Conservation (phyloP, 2,113 vertebrate genomes). For the Tachuris rubrigastra region DNA sequence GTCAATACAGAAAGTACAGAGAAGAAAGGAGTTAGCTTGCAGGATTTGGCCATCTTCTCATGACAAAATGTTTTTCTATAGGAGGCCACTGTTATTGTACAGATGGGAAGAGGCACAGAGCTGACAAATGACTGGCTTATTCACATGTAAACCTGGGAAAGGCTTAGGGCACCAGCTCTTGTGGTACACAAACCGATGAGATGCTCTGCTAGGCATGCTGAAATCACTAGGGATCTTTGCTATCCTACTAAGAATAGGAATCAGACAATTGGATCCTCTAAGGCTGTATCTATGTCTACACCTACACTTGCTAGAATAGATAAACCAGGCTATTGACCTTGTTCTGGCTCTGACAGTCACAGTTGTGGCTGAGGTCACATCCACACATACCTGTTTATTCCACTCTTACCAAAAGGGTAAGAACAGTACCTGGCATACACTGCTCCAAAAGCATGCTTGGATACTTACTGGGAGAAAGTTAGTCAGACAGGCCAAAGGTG, state of each 20-base stretch:
- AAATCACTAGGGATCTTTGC: not conserved
- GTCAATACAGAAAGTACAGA: not conserved
- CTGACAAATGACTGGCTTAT: not conserved
- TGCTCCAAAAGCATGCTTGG: not conserved
- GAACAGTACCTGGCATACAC: not conserved
- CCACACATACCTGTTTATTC: not conserved
- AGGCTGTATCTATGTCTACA: not conserved
- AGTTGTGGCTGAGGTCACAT: not conserved
- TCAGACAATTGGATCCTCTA: not conserved
- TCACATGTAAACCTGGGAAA: accelerated
- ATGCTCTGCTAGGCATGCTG: not conserved
- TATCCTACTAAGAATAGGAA: not conserved
- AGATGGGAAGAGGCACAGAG: not conserved
- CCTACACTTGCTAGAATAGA: not conserved
- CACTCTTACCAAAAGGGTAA: not conserved
- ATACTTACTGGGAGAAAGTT: not conserved
- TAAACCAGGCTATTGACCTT: not conserved
- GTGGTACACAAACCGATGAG: not conserved
- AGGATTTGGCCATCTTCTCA: not conserved
- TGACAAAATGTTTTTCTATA: not conserved
- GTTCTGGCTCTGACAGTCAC: accelerated
- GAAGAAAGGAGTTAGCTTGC: not conserved
- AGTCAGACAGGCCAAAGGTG: not conserved
- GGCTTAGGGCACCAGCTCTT: not conserved
- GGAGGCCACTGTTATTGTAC: not conserved